Evolutionary conservation across 1,140 invertebrate species (phyloP), one percentile per base, ranked within the genome.

Genomic region (Drosophila jambulina): DNA sequence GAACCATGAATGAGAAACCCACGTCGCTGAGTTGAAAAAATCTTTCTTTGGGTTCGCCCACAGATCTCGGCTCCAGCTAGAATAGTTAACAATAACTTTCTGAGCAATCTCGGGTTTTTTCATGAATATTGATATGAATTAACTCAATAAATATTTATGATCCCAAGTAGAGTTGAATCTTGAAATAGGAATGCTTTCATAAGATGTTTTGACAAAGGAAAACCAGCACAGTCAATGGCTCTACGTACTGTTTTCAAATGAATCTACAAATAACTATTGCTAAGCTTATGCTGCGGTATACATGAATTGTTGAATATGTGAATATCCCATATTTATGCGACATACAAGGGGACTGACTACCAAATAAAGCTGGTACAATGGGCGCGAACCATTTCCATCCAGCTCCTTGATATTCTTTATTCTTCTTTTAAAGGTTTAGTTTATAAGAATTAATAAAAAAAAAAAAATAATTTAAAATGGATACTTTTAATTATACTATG

Each of bases 41-140:
- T 15, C 5, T 21, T 23, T 54, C 13, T 23, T 21, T 54, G 8
- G n/a, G 27, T 15, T 51, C 49, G 48, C 48, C 27, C 27, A 51
- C 27, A 17, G 21, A 54, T 25, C 34, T 38, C 12, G 10, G 34
- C 34, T 38, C 15, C 9, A 38, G 21, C 21, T 1, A 17, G 29
- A 53, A 34, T 15, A 36, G 32, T 13, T 23, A 23, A 34, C 4
- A 36, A 53, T 48, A 48, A 48, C 45, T 48, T 27, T 48, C 15
- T 27, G 46, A 25, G 23, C 45, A 25, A 25, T 17, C 25, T 17
- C 15, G 45, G 13, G 7, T 9, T 25, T 46, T 23, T 46, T 23
- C 23, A 48, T 27, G 51, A 56, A 38, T 56, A 56, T 56, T 38
- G 21, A 56, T 38, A 38, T 36, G 53, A 15, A 56, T 23, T 9